Percentiles rank a stretch among this genome's conserved stretches.
Evolutionary conservation across 1,140 invertebrate genomes (phyloP).

Genomic region (Tyrophagus putrescentiae): DNA sequence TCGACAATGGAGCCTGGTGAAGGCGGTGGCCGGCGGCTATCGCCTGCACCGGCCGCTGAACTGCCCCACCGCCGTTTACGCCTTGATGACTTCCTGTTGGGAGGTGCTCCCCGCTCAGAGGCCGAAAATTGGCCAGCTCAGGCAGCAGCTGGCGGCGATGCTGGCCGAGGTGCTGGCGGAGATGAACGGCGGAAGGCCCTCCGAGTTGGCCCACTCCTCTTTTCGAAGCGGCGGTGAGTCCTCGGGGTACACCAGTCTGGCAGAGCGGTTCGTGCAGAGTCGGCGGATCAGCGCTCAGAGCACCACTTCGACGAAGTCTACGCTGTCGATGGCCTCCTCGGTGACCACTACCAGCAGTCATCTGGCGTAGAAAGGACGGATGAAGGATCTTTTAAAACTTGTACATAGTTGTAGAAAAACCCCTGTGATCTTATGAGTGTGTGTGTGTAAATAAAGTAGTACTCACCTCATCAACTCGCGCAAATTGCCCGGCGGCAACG

Average conservation of each 20-base stretch:
- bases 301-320: no score
- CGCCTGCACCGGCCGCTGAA: constrained; percentile 29
- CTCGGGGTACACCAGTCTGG: not conserved
- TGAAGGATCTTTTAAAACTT: no score
- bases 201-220: not conserved
- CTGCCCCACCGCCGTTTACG: constrained; percentile 76
- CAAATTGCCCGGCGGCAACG: no score
- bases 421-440: no score
- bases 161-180: not conserved
- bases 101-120: constrained; percentile 49
- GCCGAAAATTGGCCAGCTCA: not conserved
- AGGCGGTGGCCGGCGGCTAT: not conserved
- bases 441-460: no score
- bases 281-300: no score
- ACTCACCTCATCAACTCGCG: no score
- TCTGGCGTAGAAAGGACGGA: no score
- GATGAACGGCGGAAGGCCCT: not conserved
- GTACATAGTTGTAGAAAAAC: no score
- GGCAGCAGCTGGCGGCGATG: not conserved
- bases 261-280: not conserved
- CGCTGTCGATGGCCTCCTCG: no score
- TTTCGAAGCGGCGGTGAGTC: not conserved
- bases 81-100: constrained; percentile 87
- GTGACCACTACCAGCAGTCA: no score
- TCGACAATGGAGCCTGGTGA: constrained; percentile 50